Evolutionary conservation across 2,888 invertebrate species (phyloP), one percentile per base, ranked within the genome.

Genomic region (Lepidochitona cinerea): DNA sequence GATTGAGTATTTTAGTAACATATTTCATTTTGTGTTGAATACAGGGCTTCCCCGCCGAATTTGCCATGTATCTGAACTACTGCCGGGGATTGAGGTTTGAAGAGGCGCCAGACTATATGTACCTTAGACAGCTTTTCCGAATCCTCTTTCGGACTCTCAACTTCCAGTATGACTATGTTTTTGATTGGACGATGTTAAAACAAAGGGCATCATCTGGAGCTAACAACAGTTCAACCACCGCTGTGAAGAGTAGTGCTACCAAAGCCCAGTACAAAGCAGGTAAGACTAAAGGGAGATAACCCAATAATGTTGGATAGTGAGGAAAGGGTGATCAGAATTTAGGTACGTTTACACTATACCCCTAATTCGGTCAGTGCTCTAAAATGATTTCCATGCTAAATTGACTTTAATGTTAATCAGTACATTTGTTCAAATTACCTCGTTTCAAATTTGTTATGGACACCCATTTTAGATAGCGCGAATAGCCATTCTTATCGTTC

Each of bases 61-160:
- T 99, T 93, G 95, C 98, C 83, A 99, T 99, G 98, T 99, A 99
- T 93, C 94, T 99, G 92, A 99, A 99, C 93, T 99, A 99, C 93
- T 97, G 98, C 92, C 96, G 99, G 91, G 98, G 98, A 73, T 93
- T 99, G 89, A 94, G 97, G 86, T 99, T 99, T 92, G 99, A 99
- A 91, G 99, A 99, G 92, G 94, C 96, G 76, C 99, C 99, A 29
- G 99, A 99, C 92, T 99, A 99, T 93, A 98, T 99, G 98, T 99
- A 99, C 93, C 94, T 99, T 88, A 95, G 99, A 91, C 99, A 99
- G 93, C 92, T 98, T 91, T 98, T 96, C 94, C 96, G 99, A 91
- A 99, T 99, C 91, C 93, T 99, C 91, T 99, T 99, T 94, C 96
- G 99, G 91, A 99, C 99, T 84, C 94, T 99, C 90, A 99, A 98